A percentile compares a stretch with the other conserved stretches of the same genome.
Conservation (phyloP, 2,113 vertebrate genomes). For the Oreocharis arfaki region DNA sequence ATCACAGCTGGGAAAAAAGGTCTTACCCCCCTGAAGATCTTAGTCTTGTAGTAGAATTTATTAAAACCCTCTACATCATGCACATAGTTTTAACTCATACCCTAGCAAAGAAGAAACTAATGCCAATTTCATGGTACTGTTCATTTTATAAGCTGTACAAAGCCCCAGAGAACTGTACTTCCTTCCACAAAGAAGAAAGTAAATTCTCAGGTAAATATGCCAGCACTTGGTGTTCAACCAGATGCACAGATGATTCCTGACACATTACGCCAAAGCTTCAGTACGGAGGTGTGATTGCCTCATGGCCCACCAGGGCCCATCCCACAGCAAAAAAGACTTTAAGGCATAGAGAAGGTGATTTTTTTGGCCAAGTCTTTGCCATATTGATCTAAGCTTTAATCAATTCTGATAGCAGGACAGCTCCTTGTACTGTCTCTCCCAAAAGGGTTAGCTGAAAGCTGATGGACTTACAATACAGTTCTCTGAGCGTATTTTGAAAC, state of each 20-base stretch:
- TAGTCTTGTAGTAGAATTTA: not conserved
- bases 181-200: not conserved
- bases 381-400: not conserved
- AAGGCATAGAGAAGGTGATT: not conserved
- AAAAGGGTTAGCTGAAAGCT: not conserved
- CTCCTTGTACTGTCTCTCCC: not conserved
- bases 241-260: not conserved
- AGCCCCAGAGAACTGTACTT: not conserved
- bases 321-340: not conserved
- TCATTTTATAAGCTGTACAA: not conserved
- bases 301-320: rapidly evolving
- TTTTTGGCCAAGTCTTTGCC: not conserved
- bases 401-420: not conserved
- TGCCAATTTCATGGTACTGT: not conserved
- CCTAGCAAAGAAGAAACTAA: not conserved
- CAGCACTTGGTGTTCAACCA: not conserved
- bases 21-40: not conserved
- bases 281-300: not conserved
- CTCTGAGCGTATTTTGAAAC: not conserved
- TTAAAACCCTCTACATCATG: rapidly evolving
- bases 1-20: not conserved
- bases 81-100: not conserved
- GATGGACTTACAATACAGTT: not conserved
- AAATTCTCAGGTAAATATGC: not conserved
- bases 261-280: rapidly evolving